phyloP scores from a whole-genome alignment of 1,140 invertebrate genomes.

The Caenorhabditis latens region DNA sequence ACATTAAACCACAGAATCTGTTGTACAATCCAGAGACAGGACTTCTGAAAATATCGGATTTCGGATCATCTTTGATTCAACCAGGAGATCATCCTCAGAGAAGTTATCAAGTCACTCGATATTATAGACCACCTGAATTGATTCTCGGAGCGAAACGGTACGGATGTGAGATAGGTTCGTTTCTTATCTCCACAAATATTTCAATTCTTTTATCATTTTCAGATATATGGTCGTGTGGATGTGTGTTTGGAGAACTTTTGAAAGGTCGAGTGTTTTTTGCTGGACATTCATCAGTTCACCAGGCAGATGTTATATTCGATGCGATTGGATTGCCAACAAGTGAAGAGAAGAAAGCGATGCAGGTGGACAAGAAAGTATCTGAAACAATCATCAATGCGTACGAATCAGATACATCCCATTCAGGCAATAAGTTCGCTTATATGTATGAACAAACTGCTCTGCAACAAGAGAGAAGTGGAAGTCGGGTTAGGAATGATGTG shows the following conservation, averaged over 20 bases:
- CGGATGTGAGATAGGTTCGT: constrained; percentile 37
- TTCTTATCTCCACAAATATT: too few relatives aligned
- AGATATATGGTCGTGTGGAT: constrained; percentile 98
- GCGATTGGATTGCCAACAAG: constrained; percentile 92
- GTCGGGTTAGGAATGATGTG: neutral
- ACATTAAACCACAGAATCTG: constrained; percentile 74
- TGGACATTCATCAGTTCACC: constrained; percentile 97
- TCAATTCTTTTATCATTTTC: neutral
- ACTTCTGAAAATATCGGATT: constrained; percentile 72
- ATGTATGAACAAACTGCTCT: too few relatives aligned
- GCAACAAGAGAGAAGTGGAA: neutral
- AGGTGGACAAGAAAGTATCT: constrained; percentile 33
- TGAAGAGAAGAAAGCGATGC: constrained; percentile 66
- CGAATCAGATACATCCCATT: neutral
- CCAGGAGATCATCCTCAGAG: neutral
- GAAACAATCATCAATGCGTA: neutral
- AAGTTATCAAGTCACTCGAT: constrained; percentile 71
- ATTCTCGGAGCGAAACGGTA: constrained; percentile 66
- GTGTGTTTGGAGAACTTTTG: constrained; percentile 92
- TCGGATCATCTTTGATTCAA: constrained; percentile 69
- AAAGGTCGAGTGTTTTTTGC: constrained; percentile 95
- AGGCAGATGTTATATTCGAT: constrained; percentile 98
- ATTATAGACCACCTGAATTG: constrained; percentile 71
- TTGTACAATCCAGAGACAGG: constrained; percentile 69
- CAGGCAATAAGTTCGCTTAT: neutral